Base-by-base conservation (phyloP, 2,113 vertebrate species). In the Emydocephalus ijimae region DNA sequence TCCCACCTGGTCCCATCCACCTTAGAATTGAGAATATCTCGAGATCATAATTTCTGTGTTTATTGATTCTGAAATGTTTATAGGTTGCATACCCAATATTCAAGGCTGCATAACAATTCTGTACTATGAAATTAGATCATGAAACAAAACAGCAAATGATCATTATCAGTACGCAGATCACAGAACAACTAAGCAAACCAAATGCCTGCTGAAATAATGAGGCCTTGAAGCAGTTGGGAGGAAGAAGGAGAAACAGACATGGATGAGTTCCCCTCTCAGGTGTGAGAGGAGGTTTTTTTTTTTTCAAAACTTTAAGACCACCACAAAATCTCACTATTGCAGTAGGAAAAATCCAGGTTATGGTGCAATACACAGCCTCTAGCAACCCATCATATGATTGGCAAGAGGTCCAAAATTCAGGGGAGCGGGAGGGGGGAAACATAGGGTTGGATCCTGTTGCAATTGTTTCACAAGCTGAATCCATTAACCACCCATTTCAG, bases 351-450 rank as follows among this genome's bases (percentile, higher is more conserved):
- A 43, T 21, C 18, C 18, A 81, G 74, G 3, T 81, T 81, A 81
- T 9, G 7, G 7, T 81, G 34, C 74, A 43, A 43, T 81, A 21
- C 20, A 81, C 69, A 43, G 34, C 15, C 20, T 34, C 3, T 39
- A 43, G 34, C 7, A 21, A 21, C 34, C 34, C 74, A 43, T 43
- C 74, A 3, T 7, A 39, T 81, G 74, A 81, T 81, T 9, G 34
- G 18, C 7, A 43, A 43, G 74, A 81, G 34, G 34, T 18, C 34
- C 74, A 21, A 81, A 81, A 43, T 43, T 81, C 18, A 43, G 74
- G 11, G 3, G 3, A 1, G 29, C 39, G 39, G 39, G 23, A 0
- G 3, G 1, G 8, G 7, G 7, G 14, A 12, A 15, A 3, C 34
- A 21, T 34, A 43, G 34, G 34, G 18, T 81, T 81, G 34, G 34